phyloP scores from a whole-genome alignment of 2,113 vertebrate species.

The Andinoacara biseriatus region DNA sequence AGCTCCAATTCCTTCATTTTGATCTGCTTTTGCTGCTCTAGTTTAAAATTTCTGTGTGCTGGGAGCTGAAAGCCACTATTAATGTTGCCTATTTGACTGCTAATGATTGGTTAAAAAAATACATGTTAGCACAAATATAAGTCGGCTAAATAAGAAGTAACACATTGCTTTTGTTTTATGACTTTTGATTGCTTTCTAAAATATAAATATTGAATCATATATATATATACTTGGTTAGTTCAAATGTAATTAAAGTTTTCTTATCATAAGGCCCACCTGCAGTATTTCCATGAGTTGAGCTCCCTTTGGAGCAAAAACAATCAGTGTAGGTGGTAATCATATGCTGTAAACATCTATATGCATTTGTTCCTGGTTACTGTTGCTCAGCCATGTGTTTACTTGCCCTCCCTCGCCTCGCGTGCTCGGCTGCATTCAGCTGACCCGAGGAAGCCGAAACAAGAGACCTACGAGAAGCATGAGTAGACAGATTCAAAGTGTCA shows the following conservation, averaged over 20 bases:
- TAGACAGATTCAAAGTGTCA: not conserved
- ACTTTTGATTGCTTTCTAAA: too few species aligned
- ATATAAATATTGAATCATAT: too few species aligned
- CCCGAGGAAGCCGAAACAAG: not conserved
- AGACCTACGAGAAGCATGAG: not conserved
- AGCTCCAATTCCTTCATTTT: too few species aligned
- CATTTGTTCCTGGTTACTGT: not conserved
- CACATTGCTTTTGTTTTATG: too few species aligned
- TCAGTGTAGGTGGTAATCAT: not conserved
- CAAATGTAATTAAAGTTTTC: not conserved
- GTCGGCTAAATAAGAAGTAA: not conserved
- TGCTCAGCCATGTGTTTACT: not conserved
- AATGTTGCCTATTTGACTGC: not conserved
- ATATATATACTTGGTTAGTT: too few species aligned
- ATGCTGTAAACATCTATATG: fast-evolving
- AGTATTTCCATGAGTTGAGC: not conserved
- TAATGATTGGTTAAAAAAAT: fast-evolving
- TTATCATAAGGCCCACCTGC: not conserved
- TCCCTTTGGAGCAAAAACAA: too few species aligned
- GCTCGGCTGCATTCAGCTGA: not conserved
- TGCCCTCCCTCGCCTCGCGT: fast-evolving
- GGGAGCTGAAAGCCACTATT: too few species aligned
- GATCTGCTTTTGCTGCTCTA: too few species aligned
- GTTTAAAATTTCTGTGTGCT: too few species aligned
- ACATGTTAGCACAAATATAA: fast-evolving